Conservation (phyloP, 2,797 vertebrate species). For the Triplophysa bombifrons region DNA sequence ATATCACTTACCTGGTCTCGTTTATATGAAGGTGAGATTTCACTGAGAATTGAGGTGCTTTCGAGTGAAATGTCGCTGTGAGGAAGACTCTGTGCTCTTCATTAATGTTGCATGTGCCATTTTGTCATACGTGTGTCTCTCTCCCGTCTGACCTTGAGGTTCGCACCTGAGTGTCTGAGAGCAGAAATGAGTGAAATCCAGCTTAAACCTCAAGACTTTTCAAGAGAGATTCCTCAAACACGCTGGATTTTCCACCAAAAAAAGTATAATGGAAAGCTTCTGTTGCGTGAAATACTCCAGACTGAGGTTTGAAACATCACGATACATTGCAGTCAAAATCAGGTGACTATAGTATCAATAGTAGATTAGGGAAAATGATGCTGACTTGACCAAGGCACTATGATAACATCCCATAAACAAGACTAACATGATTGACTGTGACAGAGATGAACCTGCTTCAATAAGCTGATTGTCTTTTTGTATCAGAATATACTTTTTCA, state of each 20-base stretch:
- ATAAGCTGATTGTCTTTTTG: background rate
- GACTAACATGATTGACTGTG: too few relatives aligned
- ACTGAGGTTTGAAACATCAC: background rate
- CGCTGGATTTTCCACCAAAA: background rate
- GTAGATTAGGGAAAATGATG: background rate
- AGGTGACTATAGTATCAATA: too few relatives aligned
- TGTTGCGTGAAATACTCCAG: background rate
- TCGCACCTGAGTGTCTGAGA: background rate
- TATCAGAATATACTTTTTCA: background rate
- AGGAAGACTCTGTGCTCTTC: conserved; percentile 47
- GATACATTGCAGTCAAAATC: background rate
- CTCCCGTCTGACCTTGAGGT: conserved; percentile 31
- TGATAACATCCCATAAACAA: background rate
- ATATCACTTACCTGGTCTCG: background rate
- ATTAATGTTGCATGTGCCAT: conserved; percentile 53
- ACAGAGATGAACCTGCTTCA: background rate
- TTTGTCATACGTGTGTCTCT: conserved; percentile 35
- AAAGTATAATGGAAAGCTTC: background rate
- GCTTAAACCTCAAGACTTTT: background rate
- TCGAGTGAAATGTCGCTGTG: conserved; percentile 30
- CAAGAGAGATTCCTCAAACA: background rate
- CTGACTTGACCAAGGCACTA: background rate
- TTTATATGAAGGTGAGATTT: background rate
- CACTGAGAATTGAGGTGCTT: background rate
- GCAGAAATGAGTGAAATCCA: background rate